Evolutionary conservation across 1,140 invertebrate species (phyloP).

Genomic region (Eumaeus atala): DNA sequence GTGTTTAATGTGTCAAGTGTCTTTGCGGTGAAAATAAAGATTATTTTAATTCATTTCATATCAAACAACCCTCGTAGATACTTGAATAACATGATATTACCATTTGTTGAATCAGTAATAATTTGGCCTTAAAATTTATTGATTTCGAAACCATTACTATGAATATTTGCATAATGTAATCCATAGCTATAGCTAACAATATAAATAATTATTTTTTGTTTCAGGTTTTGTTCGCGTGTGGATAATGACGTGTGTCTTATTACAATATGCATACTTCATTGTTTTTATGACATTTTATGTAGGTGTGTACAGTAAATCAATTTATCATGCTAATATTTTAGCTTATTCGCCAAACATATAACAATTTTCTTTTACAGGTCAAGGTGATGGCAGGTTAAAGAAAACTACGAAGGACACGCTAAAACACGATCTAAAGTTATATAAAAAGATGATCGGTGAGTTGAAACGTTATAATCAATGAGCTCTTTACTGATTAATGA

Average conservation of each 20-base stretch:
- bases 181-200: too few species aligned
- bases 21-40: too few species aligned
- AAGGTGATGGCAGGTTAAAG: conserved; percentile 48
- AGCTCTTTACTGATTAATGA: conserved; percentile 3
- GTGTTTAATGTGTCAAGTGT: too few species aligned
- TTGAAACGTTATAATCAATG: not conserved
- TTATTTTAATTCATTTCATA: too few species aligned
- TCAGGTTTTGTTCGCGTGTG: conserved; percentile 10
- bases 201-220: conserved; percentile 14
- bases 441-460: conserved; percentile 47
- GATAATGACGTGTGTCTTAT: conserved; percentile 17
- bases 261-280: conserved; percentile 20
- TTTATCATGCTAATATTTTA: too few species aligned
- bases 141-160: too few species aligned
- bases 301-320: conserved; percentile 18
- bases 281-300: conserved; percentile 25
- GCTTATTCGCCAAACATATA: conserved; percentile 21
- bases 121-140: too few species aligned
- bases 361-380: conserved; percentile 26
- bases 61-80: too few species aligned
- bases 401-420: conserved; percentile 39
- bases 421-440: conserved; percentile 40
- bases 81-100: too few species aligned
- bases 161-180: too few species aligned
- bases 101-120: too few species aligned